Percentiles rank a stretch among this genome's conserved stretches.
These are phyloP conservation scores for Atethmia centrago DNA, from an alignment of 2,888 invertebrate genomes.

Conservation along the genomic window DNA sequence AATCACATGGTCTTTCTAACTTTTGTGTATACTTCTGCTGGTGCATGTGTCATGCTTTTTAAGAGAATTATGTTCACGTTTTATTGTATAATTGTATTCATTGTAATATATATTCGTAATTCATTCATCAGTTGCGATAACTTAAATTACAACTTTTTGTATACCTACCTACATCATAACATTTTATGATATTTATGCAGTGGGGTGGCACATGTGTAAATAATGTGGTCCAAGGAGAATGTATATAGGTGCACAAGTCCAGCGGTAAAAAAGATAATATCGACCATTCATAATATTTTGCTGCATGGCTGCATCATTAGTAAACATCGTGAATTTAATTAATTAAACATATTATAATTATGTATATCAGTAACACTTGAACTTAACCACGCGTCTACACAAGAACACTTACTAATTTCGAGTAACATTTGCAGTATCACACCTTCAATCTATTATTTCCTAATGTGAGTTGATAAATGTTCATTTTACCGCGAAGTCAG, in stretches of 20 bases:
- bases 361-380: constrained; percentile 69
- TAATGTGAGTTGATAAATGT: constrained; percentile 72
- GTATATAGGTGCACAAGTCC: constrained; percentile 41
- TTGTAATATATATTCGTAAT: background rate
- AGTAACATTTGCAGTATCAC: constrained; percentile 51
- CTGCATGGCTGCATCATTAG: constrained; percentile 71
- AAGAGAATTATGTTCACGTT: background rate
- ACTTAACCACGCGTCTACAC: constrained; percentile 59
- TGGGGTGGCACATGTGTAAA: constrained; percentile 27
- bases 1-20: background rate
- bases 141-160: constrained; percentile 2
- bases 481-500: constrained; percentile 75
- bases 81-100: background rate
- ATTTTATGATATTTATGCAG: background rate
- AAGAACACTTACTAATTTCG: constrained; percentile 30
- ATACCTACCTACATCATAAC: background rate
- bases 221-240: constrained; percentile 48
- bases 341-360: constrained; percentile 57
- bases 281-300: constrained; percentile 68
- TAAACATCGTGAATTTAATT: constrained; percentile 79
- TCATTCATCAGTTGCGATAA: constrained; percentile 12
- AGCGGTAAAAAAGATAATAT: constrained; percentile 62
- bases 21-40: no score
- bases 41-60: background rate
- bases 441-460: constrained; percentile 53